Percentiles rank a stretch among this genome's conserved stretches.
phyloP scores from a whole-genome alignment of 2,113 vertebrate genomes.

The Glaucidium brasilianum region DNA sequence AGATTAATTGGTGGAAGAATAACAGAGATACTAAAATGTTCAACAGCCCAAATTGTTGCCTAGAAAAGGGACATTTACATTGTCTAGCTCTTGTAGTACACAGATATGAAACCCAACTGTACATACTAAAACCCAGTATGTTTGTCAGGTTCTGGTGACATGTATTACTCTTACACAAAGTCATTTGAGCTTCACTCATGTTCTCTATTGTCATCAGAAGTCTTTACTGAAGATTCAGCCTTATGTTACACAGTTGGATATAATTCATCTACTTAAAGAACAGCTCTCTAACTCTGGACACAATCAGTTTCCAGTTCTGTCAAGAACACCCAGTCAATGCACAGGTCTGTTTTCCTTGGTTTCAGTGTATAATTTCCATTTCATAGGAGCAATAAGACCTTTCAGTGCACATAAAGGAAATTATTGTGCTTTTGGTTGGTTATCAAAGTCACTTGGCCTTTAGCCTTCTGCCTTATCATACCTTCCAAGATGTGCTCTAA shows the following conservation, averaged over 20 bases:
- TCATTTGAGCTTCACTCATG: slow-evolving; percentile 30
- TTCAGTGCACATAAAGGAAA: slow-evolving; percentile 40
- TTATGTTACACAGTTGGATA: background rate
- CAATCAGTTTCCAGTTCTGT: background rate
- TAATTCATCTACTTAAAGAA: background rate
- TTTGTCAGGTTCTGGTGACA: slow-evolving; percentile 47
- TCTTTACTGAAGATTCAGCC: slow-evolving; percentile 17
- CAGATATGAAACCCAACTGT: slow-evolving; percentile 5
- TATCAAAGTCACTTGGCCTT: slow-evolving; percentile 61
- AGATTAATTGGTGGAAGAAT: background rate
- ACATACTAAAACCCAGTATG: slow-evolving; percentile 21
- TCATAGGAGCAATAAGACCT: slow-evolving; percentile 52
- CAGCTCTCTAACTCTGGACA: background rate
- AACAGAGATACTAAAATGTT: background rate
- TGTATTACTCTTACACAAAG: slow-evolving; percentile 22
- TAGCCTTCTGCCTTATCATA: slow-evolving; percentile 57
- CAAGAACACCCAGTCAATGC: background rate
- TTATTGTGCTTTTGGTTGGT: slow-evolving; percentile 66
- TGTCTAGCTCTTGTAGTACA: slow-evolving; percentile 50
- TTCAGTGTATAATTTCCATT: slow-evolving; percentile 51
- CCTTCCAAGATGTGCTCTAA: slow-evolving; percentile 66
- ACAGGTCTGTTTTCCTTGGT: slow-evolving; percentile 29
- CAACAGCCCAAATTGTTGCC: slow-evolving; percentile 30
- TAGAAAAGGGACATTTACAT: background rate
- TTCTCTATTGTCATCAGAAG: slow-evolving; percentile 22